A percentile compares a stretch with the other conserved stretches of the same genome.
Evolutionary conservation across 2,797 vertebrate genomes (phyloP).

Genomic region (Pristis pectinata): DNA sequence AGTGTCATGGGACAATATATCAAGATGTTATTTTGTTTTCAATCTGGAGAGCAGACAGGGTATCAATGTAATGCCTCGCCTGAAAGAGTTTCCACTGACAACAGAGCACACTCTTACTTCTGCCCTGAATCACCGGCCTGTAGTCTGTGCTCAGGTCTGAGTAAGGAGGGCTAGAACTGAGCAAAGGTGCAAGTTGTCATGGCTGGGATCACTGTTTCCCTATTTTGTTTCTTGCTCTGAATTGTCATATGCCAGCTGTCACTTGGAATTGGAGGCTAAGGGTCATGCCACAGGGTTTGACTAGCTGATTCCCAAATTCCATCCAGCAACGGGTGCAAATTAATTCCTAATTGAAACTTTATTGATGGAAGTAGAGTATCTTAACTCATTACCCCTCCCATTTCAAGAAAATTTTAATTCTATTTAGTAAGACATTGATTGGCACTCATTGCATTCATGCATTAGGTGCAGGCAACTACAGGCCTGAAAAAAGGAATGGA

Average conservation of each 20-base stretch:
- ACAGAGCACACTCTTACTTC: background rate
- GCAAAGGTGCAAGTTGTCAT: background rate
- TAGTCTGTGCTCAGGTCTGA: background rate
- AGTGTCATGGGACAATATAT: background rate
- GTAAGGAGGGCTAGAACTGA: background rate
- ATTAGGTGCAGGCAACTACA: background rate
- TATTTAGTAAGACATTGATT: background rate
- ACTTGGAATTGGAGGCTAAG: background rate
- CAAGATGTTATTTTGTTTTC: background rate
- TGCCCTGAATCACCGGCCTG: background rate
- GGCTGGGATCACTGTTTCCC: background rate
- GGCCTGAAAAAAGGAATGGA: no score
- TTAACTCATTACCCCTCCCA: background rate
- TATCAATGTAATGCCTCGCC: no score
- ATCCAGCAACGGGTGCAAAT: background rate
- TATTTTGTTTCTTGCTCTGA: background rate
- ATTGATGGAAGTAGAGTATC: background rate
- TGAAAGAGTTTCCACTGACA: background rate
- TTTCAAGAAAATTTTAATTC: background rate
- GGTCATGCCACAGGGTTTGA: background rate
- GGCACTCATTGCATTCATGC: background rate
- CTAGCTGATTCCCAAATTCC: background rate
- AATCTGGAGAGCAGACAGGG: background rate
- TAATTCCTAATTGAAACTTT: background rate
- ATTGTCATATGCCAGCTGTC: background rate